Evolutionary conservation across 2,113 vertebrate species (phyloP).

Genomic region (Chascanopsetta lugubris): DNA sequence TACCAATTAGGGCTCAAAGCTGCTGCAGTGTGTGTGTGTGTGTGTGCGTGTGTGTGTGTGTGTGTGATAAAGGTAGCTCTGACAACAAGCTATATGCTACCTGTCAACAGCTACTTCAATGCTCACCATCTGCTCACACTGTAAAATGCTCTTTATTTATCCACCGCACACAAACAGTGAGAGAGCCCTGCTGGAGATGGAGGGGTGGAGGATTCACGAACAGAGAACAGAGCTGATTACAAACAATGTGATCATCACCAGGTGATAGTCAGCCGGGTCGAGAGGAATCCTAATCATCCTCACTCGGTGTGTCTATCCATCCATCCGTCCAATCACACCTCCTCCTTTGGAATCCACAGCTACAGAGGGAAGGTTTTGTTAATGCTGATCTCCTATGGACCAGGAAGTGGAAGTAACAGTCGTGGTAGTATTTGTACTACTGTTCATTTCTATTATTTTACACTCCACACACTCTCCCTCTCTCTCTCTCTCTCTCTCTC

Average conservation of each 20-base stretch:
- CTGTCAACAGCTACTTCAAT: slow-evolving; percentile 93
- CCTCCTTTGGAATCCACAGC: too few species aligned
- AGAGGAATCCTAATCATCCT: slow-evolving; percentile 60
- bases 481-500: too few species aligned
- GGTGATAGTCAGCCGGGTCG: slow-evolving; percentile 71
- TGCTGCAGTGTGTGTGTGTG: slow-evolving; percentile 87
- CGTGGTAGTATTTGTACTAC: too few species aligned
- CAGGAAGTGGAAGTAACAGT: too few species aligned
- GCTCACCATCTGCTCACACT: slow-evolving; percentile 90
- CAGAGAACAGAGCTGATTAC: slow-evolving; percentile 17
- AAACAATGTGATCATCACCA: slow-evolving; percentile 64
- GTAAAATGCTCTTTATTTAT: slow-evolving; percentile 86
- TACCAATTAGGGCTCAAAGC: slow-evolving; percentile 94
- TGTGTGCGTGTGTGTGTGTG: slow-evolving; percentile 50
- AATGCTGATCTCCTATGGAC: too few species aligned
- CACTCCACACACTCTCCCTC: too few species aligned
- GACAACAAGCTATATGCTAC: slow-evolving; percentile 92
- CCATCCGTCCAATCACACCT: too few species aligned
- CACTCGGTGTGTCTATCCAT: slow-evolving; percentile 13
- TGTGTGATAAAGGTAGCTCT: slow-evolving; percentile 86
- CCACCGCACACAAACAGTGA: slow-evolving; percentile 79
- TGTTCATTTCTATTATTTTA: too few species aligned
- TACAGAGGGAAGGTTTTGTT: too few species aligned
- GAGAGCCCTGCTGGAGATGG: slow-evolving; percentile 63
- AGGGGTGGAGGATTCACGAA: too few species aligned